phyloP scores from a whole-genome alignment of 1,140 invertebrate species.

The Ephestia elutella region DNA sequence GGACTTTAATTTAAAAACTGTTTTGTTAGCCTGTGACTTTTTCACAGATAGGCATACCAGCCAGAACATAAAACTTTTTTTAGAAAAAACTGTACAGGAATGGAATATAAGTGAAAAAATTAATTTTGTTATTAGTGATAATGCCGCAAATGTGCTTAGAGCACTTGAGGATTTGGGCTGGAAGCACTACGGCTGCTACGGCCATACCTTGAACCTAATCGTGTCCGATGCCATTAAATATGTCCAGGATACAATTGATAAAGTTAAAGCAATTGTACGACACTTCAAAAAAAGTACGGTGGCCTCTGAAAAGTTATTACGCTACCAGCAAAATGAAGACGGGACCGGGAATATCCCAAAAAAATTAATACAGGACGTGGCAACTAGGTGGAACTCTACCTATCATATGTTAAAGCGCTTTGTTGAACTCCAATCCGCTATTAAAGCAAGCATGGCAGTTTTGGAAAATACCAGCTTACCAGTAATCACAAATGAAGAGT shows the following conservation, averaged over 20 bases:
- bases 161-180: not conserved
- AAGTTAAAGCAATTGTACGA: slow-evolving; percentile 33
- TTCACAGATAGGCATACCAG: not conserved
- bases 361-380: slow-evolving; percentile 26
- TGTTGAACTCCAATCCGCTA: slow-evolving; percentile 16
- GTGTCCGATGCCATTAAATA: slow-evolving; percentile 24
- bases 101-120: not conserved
- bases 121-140: slow-evolving; percentile 5
- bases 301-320: slow-evolving; percentile 24
- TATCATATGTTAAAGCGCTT: slow-evolving; percentile 19
- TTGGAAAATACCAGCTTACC: not conserved
- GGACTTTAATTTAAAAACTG: not conserved
- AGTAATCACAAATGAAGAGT: slow-evolving; percentile 18
- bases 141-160: slow-evolving; percentile 1
- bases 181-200: slow-evolving; percentile 3
- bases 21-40: not conserved
- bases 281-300: slow-evolving; percentile 33
- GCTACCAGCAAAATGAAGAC: slow-evolving; percentile 17
- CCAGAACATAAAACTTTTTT: not conserved
- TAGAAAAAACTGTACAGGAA: not conserved
- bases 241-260: slow-evolving; percentile 19
- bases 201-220: slow-evolving; percentile 23
- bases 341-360: slow-evolving; percentile 15
- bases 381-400: slow-evolving; percentile 26
- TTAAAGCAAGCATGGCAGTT: slow-evolving; percentile 26